A percentile compares a stretch with the other conserved stretches of the same genome.
These are phyloP conservation scores for Cotesia vestalis DNA, from an alignment of 1,140 invertebrate genomes.

Conservation along the genomic window DNA sequence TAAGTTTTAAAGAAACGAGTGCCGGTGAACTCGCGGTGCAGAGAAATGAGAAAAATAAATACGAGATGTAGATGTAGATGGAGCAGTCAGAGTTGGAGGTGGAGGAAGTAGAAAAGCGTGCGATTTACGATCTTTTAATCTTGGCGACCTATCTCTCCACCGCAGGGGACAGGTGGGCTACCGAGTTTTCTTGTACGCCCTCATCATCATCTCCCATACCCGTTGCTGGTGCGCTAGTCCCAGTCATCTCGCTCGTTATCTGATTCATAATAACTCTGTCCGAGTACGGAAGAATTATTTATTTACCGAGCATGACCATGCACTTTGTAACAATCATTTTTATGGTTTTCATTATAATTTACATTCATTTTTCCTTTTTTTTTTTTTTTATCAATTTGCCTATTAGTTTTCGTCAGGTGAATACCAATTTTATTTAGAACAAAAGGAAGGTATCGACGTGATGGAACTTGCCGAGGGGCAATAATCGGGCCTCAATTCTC, in stretches of 20 bases:
- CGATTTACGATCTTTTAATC: constrained; percentile 54
- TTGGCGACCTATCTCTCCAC: constrained; percentile 44
- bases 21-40: background rate
- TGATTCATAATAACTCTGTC: constrained; percentile 56
- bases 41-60: constrained; percentile 22
- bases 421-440: constrained; percentile 17
- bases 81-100: background rate
- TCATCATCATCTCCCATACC: constrained; percentile 13
- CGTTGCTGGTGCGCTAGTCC: constrained; percentile 34
- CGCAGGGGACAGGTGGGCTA: constrained; percentile 52
- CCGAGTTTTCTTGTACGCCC: constrained; percentile 45
- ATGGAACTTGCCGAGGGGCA: constrained; percentile 25
- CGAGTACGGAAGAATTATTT: constrained; percentile 47
- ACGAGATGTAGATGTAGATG: too few species aligned
- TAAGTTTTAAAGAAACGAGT: constrained; percentile 23
- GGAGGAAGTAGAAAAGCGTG: constrained; percentile 42
- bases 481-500: constrained; percentile 26
- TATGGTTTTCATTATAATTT: constrained; percentile 24
- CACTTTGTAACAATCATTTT: background rate
- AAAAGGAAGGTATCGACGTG: constrained; percentile 19
- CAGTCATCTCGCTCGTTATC: constrained; percentile 48
- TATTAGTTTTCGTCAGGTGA: background rate
- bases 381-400: background rate
- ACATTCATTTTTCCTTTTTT: background rate
- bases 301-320: constrained; percentile 41